Percentiles rank a stretch among this genome's conserved stretches.
Conservation (phyloP, 2,888 invertebrate species). For the Eucera pruinosa region DNA sequence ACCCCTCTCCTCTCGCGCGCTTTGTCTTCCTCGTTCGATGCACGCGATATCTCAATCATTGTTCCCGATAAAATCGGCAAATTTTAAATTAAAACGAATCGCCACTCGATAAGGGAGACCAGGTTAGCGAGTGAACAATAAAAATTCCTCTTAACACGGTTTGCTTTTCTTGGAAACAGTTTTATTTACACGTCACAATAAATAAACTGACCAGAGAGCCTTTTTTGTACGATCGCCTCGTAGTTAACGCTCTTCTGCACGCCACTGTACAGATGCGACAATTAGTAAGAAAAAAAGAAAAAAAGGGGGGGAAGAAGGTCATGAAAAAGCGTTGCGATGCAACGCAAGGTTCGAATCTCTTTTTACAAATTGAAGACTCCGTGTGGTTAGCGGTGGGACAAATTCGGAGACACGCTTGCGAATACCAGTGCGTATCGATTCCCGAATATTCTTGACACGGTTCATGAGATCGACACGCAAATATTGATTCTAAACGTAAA, state of each 20-base stretch:
- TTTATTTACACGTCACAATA: conserved; percentile 55
- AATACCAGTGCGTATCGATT: too few species aligned
- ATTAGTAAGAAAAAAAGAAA: conserved; percentile 1
- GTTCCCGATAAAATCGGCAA: conserved; percentile 7
- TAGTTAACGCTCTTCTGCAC: background rate
- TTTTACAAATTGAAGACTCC: conserved; percentile 3
- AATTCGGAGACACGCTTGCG: too few species aligned
- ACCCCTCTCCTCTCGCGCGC: too few species aligned
- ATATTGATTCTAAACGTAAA: too few species aligned
- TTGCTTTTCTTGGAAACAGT: conserved; percentile 39
- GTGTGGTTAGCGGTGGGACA: too few species aligned
- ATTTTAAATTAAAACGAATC: background rate
- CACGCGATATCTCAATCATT: background rate
- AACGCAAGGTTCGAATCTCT: background rate
- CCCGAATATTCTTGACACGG: too few species aligned
- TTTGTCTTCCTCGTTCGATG: background rate
- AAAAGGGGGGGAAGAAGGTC: conserved; percentile 10
- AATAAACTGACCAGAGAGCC: conserved; percentile 42
- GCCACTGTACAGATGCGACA: conserved; percentile 5
- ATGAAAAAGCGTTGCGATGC: conserved; percentile 15
- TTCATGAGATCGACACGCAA: too few species aligned
- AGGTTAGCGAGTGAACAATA: too few species aligned
- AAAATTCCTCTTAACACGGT: too few species aligned
- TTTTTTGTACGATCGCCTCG: background rate
- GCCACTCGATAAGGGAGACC: background rate